Percentiles rank a stretch among this genome's conserved stretches.
Evolutionary conservation across 1,140 invertebrate genomes (phyloP).

Genomic region (Saccostrea glomerata): DNA sequence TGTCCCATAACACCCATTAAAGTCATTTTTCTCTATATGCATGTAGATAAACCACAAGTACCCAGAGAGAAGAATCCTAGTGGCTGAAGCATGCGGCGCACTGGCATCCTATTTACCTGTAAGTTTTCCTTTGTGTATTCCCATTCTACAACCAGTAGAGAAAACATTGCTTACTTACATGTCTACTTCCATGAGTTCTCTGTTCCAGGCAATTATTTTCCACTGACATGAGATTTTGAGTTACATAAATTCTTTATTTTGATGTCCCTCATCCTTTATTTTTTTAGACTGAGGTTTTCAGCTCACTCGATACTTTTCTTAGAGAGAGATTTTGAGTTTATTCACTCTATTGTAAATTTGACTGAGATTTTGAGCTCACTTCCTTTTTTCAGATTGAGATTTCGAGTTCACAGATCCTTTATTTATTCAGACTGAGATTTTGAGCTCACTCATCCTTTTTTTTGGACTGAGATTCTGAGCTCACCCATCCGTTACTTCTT

Average conservation of each 20-base stretch:
- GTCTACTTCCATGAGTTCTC: too few species aligned
- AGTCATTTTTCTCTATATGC: too few species aligned
- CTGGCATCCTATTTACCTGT: constrained; percentile 86
- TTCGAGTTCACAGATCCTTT: neutral
- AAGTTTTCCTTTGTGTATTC: constrained; percentile 60
- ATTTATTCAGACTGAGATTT: neutral
- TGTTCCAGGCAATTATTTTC: too few species aligned
- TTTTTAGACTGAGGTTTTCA: neutral
- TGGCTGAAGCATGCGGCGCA: constrained; percentile 87
- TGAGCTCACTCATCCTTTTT: too few species aligned
- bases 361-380: neutral
- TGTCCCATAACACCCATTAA: too few species aligned
- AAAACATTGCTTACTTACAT: too few species aligned
- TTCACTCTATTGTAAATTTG: too few species aligned
- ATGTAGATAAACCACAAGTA: constrained; percentile 85
- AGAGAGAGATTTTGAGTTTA: neutral
- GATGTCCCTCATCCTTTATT: neutral
- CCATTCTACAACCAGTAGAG: neutral
- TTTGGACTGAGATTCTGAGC: neutral
- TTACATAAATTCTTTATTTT: too few species aligned
- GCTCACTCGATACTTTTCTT: neutral
- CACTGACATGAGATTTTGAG: neutral
- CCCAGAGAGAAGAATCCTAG: constrained; percentile 85
- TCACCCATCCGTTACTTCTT: neutral
- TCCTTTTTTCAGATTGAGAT: neutral